A percentile compares a stretch with the other conserved stretches of the same genome.
phyloP scores from a whole-genome alignment of 1,140 invertebrate species.

The Drosophila nasuta region DNA sequence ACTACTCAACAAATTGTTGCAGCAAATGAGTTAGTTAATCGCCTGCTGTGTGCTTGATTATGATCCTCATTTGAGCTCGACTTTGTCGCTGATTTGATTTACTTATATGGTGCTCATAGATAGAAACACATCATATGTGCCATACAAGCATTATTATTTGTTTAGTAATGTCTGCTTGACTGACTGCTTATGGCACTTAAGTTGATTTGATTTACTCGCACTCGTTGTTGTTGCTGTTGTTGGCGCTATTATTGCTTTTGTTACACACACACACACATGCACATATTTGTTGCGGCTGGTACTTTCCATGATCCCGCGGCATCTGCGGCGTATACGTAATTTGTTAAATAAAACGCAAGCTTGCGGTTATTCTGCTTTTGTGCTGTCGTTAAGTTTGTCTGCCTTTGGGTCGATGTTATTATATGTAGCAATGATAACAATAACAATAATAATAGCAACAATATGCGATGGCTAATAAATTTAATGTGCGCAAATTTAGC shows the following conservation, averaged over 20 bases:
- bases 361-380: constrained; percentile 69
- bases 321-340: constrained; percentile 63
- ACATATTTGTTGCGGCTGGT: constrained; percentile 9
- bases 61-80: constrained; percentile 36
- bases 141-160: constrained; percentile 25
- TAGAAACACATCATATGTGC: neutral
- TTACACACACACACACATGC: neutral
- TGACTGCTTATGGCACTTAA: constrained; percentile 56
- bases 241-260: constrained; percentile 21
- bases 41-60: constrained; percentile 22
- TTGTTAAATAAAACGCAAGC: constrained; percentile 70
- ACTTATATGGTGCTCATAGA: constrained; percentile 26
- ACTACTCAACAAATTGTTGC: constrained; percentile 4
- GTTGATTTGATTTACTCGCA: constrained; percentile 57
- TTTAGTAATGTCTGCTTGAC: constrained; percentile 52
- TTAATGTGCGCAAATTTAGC: constrained; percentile 69
- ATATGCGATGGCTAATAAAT: constrained; percentile 68
- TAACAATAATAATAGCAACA: constrained; percentile 58
- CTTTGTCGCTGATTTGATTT: constrained; percentile 43
- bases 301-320: constrained; percentile 33
- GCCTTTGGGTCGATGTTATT: constrained; percentile 36
- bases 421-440: constrained; percentile 50
- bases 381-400: constrained; percentile 56
- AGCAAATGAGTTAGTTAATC: constrained; percentile 11
- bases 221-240: constrained; percentile 30